phyloP scores from a whole-genome alignment of 2,888 invertebrate species.

The Leucozona laternaria region DNA sequence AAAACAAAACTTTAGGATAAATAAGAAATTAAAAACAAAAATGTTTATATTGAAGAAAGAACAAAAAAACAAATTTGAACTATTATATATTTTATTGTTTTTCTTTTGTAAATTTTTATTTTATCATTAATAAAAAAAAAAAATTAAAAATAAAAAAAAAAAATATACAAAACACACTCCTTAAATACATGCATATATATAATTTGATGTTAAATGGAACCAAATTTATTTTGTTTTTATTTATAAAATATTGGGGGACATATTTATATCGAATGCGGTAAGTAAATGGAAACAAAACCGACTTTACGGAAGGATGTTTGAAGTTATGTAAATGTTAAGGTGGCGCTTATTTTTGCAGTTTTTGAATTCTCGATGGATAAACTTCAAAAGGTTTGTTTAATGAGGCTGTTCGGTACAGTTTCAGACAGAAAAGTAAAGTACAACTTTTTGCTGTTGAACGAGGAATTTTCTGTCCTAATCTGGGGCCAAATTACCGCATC shows the following conservation, averaged over 20 bases:
- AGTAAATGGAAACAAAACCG: background rate
- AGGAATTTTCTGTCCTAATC: no score
- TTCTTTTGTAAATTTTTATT: constrained; percentile 61
- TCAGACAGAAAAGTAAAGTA: no score
- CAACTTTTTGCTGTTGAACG: no score
- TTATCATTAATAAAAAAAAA: constrained; percentile 45
- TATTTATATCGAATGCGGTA: background rate
- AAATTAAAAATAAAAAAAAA: constrained; percentile 33
- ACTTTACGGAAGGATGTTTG: no score
- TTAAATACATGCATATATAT: constrained; percentile 43
- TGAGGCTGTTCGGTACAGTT: no score
- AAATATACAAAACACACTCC: constrained; percentile 34
- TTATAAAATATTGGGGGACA: background rate
- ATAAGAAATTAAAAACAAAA: constrained; percentile 11
- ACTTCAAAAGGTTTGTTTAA: no score
- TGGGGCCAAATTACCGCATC: no score
- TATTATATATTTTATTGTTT: constrained; percentile 57
- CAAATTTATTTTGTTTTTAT: constrained; percentile 5
- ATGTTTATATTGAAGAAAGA: constrained; percentile 37
- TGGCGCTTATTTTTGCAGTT: no score
- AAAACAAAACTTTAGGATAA: constrained; percentile 38
- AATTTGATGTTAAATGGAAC: constrained; percentile 65
- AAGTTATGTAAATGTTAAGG: no score
- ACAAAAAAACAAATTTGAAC: constrained; percentile 43
- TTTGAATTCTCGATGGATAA: no score